Percentiles rank a stretch among this genome's conserved stretches.
These are phyloP conservation scores for Neotoxoptera formosana DNA, from an alignment of 1,140 invertebrate genomes.

Conservation along the genomic window DNA sequence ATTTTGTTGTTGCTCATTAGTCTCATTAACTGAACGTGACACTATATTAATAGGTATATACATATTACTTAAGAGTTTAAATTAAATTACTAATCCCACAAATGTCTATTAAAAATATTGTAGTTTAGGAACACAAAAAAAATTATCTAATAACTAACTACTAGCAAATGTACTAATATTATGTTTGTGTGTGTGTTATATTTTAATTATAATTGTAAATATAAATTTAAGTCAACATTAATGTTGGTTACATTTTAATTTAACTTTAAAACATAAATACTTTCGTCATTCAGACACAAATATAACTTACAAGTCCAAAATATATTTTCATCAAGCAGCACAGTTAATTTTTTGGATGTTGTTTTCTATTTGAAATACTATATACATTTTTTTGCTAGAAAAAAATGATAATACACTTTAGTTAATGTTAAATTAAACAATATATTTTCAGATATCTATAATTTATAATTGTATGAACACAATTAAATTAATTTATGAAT, in stretches of 20 bases:
- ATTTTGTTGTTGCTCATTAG: constrained; percentile 72
- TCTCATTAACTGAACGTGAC: constrained; percentile 45
- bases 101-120: background rate
- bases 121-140: background rate
- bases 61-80: background rate
- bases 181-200: constrained; percentile 7
- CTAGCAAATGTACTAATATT: background rate
- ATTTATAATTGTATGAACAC: background rate
- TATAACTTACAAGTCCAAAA: constrained; percentile 27
- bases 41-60: constrained; percentile 43
- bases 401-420: constrained; percentile 39
- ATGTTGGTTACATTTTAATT: background rate
- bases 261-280: background rate
- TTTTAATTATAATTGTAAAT: background rate
- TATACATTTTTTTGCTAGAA: constrained; percentile 31
- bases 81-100: background rate
- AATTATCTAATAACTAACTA: background rate
- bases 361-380: constrained; percentile 40
- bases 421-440: background rate
- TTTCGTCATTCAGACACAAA: background rate
- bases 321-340: constrained; percentile 40
- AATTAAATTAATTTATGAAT: background rate
- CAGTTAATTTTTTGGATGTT: constrained; percentile 6
- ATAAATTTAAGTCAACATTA: background rate
- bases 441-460: background rate